Evolutionary conservation across 2,797 vertebrate species (phyloP).

Genomic region (Paratrypauchen microcephalus): DNA sequence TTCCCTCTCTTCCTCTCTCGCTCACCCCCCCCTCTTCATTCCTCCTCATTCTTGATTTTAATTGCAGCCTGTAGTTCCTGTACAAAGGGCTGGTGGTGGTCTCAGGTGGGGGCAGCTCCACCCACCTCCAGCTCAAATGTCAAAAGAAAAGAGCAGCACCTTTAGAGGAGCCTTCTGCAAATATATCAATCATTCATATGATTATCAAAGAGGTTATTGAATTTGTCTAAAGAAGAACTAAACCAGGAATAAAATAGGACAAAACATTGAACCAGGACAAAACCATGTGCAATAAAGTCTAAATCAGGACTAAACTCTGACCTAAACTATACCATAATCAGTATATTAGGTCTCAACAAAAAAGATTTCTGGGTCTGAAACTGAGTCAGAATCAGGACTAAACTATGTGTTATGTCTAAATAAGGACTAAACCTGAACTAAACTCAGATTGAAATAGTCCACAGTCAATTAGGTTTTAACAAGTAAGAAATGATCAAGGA

Average conservation of each 20-base stretch:
- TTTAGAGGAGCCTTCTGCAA: slow-evolving; percentile 31
- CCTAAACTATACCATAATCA: too few species aligned
- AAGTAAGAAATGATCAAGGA: too few species aligned
- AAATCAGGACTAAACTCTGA: too few species aligned
- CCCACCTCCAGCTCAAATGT: slow-evolving; percentile 56
- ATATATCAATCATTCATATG: slow-evolving; percentile 30
- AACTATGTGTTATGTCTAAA: too few species aligned
- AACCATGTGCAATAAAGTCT: neutral
- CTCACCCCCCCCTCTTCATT: slow-evolving; percentile 31
- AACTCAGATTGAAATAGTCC: too few species aligned
- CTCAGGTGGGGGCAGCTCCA: slow-evolving; percentile 59
- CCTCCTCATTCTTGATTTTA: slow-evolving; percentile 65
- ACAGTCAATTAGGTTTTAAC: too few species aligned
- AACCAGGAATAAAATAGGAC: neutral
- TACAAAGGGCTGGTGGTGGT: slow-evolving; percentile 25
- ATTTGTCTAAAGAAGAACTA: neutral
- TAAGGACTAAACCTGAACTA: too few species aligned
- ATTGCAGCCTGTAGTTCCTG: slow-evolving; percentile 48
- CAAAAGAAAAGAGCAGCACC: slow-evolving; percentile 33
- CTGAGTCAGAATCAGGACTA: too few species aligned
- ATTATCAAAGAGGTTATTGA: slow-evolving; percentile 27
- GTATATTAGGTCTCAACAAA: too few species aligned
- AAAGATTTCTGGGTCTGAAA: too few species aligned
- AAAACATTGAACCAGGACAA: neutral
- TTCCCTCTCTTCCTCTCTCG: neutral